Evolutionary conservation across 2,888 invertebrate genomes (phyloP), one percentile per base, ranked within the genome.

Genomic region (Orthosia incerta): DNA sequence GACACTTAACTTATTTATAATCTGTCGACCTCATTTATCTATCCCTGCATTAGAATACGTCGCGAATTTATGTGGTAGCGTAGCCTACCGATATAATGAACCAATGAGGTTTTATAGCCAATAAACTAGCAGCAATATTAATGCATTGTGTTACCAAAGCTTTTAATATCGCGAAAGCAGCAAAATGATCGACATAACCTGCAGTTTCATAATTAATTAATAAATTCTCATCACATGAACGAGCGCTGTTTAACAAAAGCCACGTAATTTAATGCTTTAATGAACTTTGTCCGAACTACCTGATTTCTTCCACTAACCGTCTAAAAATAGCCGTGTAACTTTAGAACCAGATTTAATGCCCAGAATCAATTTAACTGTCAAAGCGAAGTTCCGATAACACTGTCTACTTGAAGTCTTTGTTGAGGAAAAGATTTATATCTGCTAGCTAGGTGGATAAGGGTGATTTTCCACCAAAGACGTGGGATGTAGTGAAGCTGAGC

Each of bases 351-450:
- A 74, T 60, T 55, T 23, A 79, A 72, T 50, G 18, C 26, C 31
- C 16, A 13, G 46, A 77, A 74, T 65, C 60, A 51, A 73, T 80
- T 56, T 56, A 64, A 80, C 60, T 65, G 31, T 46, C 51, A 51
- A 74, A 80, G 48, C 16, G 50, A 60, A 51, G 39, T 61, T 80
- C 64, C 26, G 50, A 73, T 64, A 63, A 26, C 61, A 65, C 16
- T 65, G 46, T 60, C 20, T 77, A 77, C 62, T 80, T 77, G 61
- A 80, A 57, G 59, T 55, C 80, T 80, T 79, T 64, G 48, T 60
- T 48, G 26, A 60, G 18, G 16, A 13, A 56, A 62, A 76, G 59
- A 81, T 68, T 76, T 61, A 60, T 45, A 50, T 67, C 39, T 46
- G 16, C 60, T 45, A 46, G 45, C 15, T 39, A 50, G 20, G 53